These are phyloP conservation scores for Dendronephthya gigantea DNA, from an alignment of 64 coral and sea anemone species.

Conservation along the genomic window DNA sequence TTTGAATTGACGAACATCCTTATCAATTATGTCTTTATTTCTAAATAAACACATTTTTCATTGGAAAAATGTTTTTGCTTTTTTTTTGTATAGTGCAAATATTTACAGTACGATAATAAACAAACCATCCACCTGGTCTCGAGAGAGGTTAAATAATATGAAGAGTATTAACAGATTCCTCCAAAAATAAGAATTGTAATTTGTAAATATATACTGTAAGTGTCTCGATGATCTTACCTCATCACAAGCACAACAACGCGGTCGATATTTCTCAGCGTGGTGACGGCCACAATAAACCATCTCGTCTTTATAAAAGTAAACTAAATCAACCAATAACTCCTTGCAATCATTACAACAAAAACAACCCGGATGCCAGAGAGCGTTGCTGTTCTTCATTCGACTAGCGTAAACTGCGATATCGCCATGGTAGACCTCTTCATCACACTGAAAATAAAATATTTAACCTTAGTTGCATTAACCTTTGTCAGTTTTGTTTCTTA, in stretches of 20 bases:
- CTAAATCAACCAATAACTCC: conserved; percentile 78
- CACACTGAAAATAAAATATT: conserved; percentile 47
- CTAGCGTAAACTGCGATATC: conserved; percentile 85
- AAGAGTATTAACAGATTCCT: neutral
- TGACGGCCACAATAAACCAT: conserved; percentile 89
- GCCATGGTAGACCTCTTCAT: conserved; percentile 47
- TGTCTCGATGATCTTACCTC: conserved; percentile 41
- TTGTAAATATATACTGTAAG: too few relatives aligned
- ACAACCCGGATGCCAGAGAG: conserved; percentile 78
- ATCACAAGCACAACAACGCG: conserved; percentile 94
- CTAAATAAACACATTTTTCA: neutral
- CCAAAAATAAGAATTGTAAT: neutral
- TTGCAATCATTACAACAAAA: conserved; percentile 76
- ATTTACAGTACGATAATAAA: too few relatives aligned
- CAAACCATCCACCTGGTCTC: neutral
- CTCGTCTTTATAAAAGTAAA: conserved; percentile 96
- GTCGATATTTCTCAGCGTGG: conserved; percentile 78
- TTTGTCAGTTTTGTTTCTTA: too few relatives aligned
- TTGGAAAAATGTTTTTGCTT: too few relatives aligned
- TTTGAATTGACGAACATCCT: neutral
- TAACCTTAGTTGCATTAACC: too few relatives aligned
- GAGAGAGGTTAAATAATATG: neutral
- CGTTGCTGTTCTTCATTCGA: conserved; percentile 62
- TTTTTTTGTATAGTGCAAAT: too few relatives aligned
- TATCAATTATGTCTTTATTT: neutral